A percentile compares a stretch with the other conserved stretches of the same genome.
Conservation (phyloP, 2,888 invertebrate genomes). For the Chymomyza fuscimana region DNA sequence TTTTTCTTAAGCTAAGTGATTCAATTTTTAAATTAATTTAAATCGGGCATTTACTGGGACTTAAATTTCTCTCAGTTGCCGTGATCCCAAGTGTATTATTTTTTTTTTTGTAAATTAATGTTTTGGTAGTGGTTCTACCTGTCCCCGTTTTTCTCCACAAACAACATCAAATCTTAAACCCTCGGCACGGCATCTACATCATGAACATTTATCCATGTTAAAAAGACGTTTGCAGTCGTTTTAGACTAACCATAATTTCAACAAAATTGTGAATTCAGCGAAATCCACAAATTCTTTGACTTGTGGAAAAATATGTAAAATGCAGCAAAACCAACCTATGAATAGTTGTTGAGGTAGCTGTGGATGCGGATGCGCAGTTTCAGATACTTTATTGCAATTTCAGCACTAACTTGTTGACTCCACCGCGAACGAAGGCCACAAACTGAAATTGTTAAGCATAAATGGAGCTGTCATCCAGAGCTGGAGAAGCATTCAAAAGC, state of each 20-base stretch:
- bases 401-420: constrained; percentile 37
- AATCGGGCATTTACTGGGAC: too few relatives aligned
- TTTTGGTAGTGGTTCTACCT: too few relatives aligned
- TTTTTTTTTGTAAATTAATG: too few relatives aligned
- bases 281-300: constrained; percentile 26
- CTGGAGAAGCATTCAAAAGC: not conserved
- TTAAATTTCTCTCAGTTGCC: too few relatives aligned
- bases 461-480: not conserved
- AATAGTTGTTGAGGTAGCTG: constrained; percentile 29
- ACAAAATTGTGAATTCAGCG: constrained; percentile 28
- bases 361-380: constrained; percentile 27
- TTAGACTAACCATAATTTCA: constrained; percentile 45
- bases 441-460: not conserved
- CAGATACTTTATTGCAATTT: constrained; percentile 59
- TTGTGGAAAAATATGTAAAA: constrained; percentile 34
- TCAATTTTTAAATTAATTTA: too few relatives aligned
- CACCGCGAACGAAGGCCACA: constrained; percentile 9
- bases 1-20: too few relatives aligned
- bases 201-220: not conserved
- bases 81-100: too few relatives aligned
- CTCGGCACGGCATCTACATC: too few relatives aligned
- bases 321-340: constrained; percentile 23
- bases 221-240: not conserved
- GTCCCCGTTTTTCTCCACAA: too few relatives aligned
- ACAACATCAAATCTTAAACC: too few relatives aligned